phyloP scores from a whole-genome alignment of 1,140 invertebrate species.

The Danaus melanippus region DNA sequence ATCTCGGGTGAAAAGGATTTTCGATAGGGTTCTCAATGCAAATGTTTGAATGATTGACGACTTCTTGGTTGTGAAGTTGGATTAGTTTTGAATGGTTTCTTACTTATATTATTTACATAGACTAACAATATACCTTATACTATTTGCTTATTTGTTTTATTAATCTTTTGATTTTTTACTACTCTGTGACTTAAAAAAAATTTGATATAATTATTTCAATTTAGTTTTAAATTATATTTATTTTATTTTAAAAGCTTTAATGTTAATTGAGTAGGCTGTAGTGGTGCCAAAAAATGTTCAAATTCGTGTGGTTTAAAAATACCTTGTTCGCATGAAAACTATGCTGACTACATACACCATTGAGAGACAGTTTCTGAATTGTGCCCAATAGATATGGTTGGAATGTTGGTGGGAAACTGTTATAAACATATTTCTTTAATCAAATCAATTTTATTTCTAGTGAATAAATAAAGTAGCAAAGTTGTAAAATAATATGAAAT shows the following conservation, averaged over 20 bases:
- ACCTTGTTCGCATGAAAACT: background rate
- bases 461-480: too few species aligned
- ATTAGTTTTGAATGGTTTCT: conserved; percentile 4
- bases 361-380: background rate
- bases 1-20: conserved; percentile 14
- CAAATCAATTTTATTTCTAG: too few species aligned
- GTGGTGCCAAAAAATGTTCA: conserved; percentile 8
- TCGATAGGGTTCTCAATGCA: conserved; percentile 15
- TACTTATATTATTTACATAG: conserved; percentile 2
- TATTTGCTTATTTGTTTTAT: too few species aligned
- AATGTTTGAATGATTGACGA: conserved; percentile 18
- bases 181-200: too few species aligned
- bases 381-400: background rate
- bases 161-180: too few species aligned
- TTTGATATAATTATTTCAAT: too few species aligned
- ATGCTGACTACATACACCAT: background rate
- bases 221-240: conserved; percentile 3
- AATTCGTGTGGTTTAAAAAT: background rate
- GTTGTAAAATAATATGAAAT: too few species aligned
- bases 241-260: conserved; percentile 3
- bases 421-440: too few species aligned
- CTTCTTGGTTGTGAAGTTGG: conserved; percentile 4
- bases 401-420: background rate
- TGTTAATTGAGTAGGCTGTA: conserved; percentile 10
- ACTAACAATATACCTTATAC: too few species aligned